Base-by-base conservation (phyloP, 35 echinoderm and acorn worm species). In the Lytechinus pictus region DNA sequence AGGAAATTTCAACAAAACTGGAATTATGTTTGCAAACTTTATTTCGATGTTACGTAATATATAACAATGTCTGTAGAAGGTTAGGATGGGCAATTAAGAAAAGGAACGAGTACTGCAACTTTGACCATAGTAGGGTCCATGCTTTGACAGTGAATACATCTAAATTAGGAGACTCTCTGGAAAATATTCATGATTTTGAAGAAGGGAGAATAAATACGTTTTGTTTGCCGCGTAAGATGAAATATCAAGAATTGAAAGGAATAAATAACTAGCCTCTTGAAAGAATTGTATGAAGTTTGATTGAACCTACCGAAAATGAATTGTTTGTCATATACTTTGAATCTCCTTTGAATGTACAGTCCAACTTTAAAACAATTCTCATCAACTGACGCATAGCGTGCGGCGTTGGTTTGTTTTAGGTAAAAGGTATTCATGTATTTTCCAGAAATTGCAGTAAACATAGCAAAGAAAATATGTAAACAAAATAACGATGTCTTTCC, bases 1-100 rank as follows among this genome's bases (percentile, higher is more conserved):
- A 21, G 88, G 88, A 90, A 52, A 90, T 90, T 90, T 44, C 88
- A 90, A 90, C 88, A 90, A 28, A 90, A 90, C 88, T 44, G 28
- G 88, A 90, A 90, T 90, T 90, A 90, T 90, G 52, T 90, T 54
- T 90, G 66, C 66, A 90, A 90, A 90, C 28, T 90, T 90, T 90
- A 54, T 21, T 0, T 33, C 10, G 10, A 9, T 90, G 88, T 90
- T 90, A 54, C 88, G 88, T 90, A 90, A 90, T 44, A 90, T 21
- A 90, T 52, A 7, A 52, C 88, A 90, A n/a, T 79, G 66, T 79
- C 7, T 79, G 19, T 79, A 24, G 66, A 79, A 79, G 66, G 66
- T 24, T 79, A 24, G 66, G 66, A 19, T 79, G 8, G 66, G 19
- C 66, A 79, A 79, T 79, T 79, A 44, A 79, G 66, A 79, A 79